These are phyloP conservation scores for Phyllotreta striolata DNA, from an alignment of 2,888 invertebrate species.

Conservation along the genomic window DNA sequence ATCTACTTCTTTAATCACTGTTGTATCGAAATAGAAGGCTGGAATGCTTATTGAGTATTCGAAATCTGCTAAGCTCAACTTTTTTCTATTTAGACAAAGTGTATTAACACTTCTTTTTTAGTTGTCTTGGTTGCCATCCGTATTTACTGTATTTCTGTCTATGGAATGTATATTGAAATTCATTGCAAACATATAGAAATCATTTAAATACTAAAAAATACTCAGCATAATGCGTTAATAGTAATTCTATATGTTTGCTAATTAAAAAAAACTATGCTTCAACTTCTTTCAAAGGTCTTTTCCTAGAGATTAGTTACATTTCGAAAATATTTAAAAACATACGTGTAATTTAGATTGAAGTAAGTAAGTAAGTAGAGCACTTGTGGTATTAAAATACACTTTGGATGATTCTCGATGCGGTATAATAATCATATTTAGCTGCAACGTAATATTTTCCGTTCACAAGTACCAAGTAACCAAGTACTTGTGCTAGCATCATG, in stretches of 20 bases:
- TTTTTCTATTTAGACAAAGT: constrained; percentile 23
- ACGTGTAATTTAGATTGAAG: too few species aligned
- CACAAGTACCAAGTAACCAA: constrained; percentile 54
- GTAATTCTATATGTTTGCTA: constrained; percentile 6
- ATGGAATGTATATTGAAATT: constrained; percentile 20
- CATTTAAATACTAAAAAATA: background rate
- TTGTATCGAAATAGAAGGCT: constrained; percentile 16
- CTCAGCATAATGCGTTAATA: background rate
- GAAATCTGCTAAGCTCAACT: constrained; percentile 19
- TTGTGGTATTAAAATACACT: constrained; percentile 38
- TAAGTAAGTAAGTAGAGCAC: constrained; percentile 13
- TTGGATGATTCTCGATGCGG: constrained; percentile 37
- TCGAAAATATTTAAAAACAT: too few species aligned
- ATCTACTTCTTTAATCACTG: constrained; percentile 11
- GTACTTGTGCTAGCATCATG: constrained; percentile 52
- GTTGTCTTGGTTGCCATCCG: constrained; percentile 22
- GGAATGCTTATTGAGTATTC: constrained; percentile 19
- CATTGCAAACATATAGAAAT: constrained; percentile 20
- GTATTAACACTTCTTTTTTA: constrained; percentile 23
- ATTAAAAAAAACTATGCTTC: constrained; percentile 11
- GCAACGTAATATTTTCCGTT: constrained; percentile 31
- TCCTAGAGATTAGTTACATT: constrained; percentile 3
- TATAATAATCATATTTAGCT: constrained; percentile 26
- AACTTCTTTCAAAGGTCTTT: constrained; percentile 13
- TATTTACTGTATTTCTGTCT: constrained; percentile 18